Evolutionary conservation across 1,140 invertebrate species (phyloP), one percentile per base, ranked within the genome.

Genomic region (Drosophila neocordata): DNA sequence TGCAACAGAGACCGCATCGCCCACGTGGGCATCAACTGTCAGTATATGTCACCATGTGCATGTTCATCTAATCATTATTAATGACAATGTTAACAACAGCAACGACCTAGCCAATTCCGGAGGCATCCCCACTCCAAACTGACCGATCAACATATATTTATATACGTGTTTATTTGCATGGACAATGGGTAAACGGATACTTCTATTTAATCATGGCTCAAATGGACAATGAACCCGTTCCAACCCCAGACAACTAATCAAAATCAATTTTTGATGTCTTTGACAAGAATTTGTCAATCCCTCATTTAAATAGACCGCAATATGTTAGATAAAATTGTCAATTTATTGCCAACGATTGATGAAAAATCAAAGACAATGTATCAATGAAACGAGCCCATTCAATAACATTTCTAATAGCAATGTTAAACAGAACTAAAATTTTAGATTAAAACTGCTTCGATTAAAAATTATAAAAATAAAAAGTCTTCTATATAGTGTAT

Each of bases 61-160:
- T 48, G 41, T 18, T 34, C 69, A 62, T 69, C 44, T 72, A 72
- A 69, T 72, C 65, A 61, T 59, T 63, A 58, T 69, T 57, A 72
- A 72, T 72, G 69, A 70, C 69, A 73, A 38, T 35, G 53, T 48
- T 48, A 56, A 13, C 44, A 56, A 24, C 56, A 12, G 12, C 56
- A 12, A 9, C 56, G 9, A 27, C 18, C 41, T 48, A 27, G 11
- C 57, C 34, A 37, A 60, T 12, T 38, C 12, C 6, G 20, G 2
- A 11, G 2, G 7, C 11, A 35, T 44, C 15, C 13, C 2, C 18
- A 18, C 11, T 6, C 27, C 27, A 2, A 1, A 31, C 27, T 4
- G 22, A 1, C 22, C 2, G 4, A 24, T 24, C 2, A 24, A 24
- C 22, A 4, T 31, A 31, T 31, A 31, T 31, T 31, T 31, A 31